Evolutionary conservation across 2,888 invertebrate genomes (phyloP), one percentile per base, ranked within the genome.

Genomic region (Ptilodon capucinus): DNA sequence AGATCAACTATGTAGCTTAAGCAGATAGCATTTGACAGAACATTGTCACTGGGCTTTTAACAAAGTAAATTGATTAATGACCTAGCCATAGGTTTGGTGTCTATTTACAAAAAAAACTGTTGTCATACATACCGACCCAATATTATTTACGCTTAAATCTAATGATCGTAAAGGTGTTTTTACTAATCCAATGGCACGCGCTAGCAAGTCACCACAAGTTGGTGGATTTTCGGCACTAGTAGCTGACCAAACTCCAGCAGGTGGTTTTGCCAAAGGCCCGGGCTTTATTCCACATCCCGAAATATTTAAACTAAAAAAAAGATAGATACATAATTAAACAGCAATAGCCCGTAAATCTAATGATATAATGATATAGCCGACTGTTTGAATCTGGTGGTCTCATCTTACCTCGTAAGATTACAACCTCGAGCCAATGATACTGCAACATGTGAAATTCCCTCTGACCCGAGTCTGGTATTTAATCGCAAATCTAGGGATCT

Each of bases 391-490:
- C n/a, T n/a, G n/a, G n/a, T n/a, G n/a, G 8, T 13, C 9, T 16
- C 4, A 30, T 0, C 30, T 71, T 75, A 91, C 90, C 84, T 79
- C 30, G 79, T 89, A 11, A 91, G 75, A 58, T 88, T 89, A 56
- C 91, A 91, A 49, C 91, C 91, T 73, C 91, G 83, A 50, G 90
- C 90, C 51, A 91, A 62, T 18, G 91, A 80, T 6, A 91, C 87
- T 32, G 91, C 87, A 30, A 91, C 71, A 51, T 86, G 82, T 7
- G 90, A 86, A 21, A 90, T 76, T 13, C 91, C 91, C 54, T 85
- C 84, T 13, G 91, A 89, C 6, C 91, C 89, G 39, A 91, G 71
- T 65, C 71, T 81, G 40, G 81, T 85, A 49, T 91, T 91, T 16
- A 91, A 64, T 51, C 90, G 79, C 50, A 91, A 75, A 68, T 91